Conservation (phyloP, 53 echinoderm and acorn worm genomes). For the Echinarachnius parma region DNA sequence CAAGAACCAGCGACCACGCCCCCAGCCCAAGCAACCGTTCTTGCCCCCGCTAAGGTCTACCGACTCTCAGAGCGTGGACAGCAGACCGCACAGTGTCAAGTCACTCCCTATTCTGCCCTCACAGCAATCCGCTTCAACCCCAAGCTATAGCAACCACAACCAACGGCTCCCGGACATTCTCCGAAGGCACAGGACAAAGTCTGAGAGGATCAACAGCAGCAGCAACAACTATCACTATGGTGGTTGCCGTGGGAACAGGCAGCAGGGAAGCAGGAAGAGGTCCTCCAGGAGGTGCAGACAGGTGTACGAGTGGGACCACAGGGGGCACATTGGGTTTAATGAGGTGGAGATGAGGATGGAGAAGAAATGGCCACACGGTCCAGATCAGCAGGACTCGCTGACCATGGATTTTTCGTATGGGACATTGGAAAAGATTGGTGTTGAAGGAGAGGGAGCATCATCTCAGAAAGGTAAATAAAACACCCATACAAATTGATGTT, state of each 20-base stretch:
- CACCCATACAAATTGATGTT: too few relatives aligned
- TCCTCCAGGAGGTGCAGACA: not conserved
- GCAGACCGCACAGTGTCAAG: conserved; percentile 12
- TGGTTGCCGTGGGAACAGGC: not conserved
- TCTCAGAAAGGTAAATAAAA: too few relatives aligned
- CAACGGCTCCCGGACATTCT: not conserved
- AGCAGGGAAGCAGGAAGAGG: conserved; percentile 16
- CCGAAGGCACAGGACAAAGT: conserved; percentile 10
- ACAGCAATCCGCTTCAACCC: not conserved
- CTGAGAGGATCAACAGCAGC: not conserved
- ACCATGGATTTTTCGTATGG: too few relatives aligned
- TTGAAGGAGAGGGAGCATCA: too few relatives aligned
- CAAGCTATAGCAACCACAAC: not conserved
- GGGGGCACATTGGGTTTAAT: not conserved
- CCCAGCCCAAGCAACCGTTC: not conserved
- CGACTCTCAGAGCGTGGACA: not conserved
- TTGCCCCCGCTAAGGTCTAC: not conserved
- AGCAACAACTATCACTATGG: not conserved
- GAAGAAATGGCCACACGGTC: too few relatives aligned
- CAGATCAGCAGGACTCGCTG: too few relatives aligned
- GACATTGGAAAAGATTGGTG: too few relatives aligned
- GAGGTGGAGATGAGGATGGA: too few relatives aligned
- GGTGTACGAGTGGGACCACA: conserved; percentile 36
- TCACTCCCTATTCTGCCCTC: conserved; percentile 38
- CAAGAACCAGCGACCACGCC: not conserved